Base-by-base conservation (phyloP, 2,797 vertebrate species). In the Esox masquinongy region DNA sequence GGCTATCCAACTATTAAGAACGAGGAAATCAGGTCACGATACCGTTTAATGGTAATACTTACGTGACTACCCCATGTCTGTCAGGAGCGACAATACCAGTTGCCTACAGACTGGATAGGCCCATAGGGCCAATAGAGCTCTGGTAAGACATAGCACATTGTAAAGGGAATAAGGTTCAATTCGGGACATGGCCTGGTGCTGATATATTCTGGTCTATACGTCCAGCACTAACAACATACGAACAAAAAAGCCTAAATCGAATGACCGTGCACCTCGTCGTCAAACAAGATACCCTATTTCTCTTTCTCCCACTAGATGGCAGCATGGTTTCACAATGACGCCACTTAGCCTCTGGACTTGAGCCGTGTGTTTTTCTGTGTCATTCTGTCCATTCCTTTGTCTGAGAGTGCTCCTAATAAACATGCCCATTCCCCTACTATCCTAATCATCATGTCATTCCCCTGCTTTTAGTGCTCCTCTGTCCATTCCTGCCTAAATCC, bases 401-500 rank as follows among this genome's bases (percentile, higher is more conserved):
- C 86, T 88, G 88, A 88, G 87, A 91, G 89, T 91, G 83, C 84
- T 84, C 88, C 86, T 91, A 86, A 90, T 89, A 92, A 94, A 93
- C 91, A 91, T 90, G 85, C 56, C 22, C 22, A 26, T 61, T 24
- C 22, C 71, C 85, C 88, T 71, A 26, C 86, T 83, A 88, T 91
- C 90, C 89, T 91, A 92, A 92, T 93, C 91, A 92, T 91, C 91
- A 87, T 92, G 92, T 92, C 91, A 91, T 92, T 90, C 88, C 86
- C 86, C 80, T 83, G 90, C 90, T 92, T 91, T 92, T 92, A 92
- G 90, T 90, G 85, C 86, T 87, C 84, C 83, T 88, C 84, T 82
- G 87, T 91, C 88, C 88, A 79, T 88, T 91, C 90, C 88, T 91
- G 87, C 76, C 83, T 92, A 77, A 84, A 85, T 91, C 85, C 87